Evolutionary conservation across 2,888 invertebrate species (phyloP).

Genomic region (Chalcis sispes): DNA sequence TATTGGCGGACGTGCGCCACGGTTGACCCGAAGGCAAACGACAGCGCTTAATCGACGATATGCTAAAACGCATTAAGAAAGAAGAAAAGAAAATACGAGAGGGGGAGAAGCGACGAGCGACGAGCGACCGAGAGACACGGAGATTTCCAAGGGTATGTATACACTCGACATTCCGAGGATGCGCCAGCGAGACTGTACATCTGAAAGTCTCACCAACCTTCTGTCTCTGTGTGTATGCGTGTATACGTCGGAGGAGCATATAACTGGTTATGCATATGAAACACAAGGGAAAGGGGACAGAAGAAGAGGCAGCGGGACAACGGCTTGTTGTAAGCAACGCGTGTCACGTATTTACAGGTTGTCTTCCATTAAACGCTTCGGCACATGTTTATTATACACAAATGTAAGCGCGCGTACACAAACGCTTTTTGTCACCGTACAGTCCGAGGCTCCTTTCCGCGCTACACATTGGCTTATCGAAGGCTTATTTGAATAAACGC

Average conservation of each 20-base stretch:
- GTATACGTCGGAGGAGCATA: constrained; percentile 24
- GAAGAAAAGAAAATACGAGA: too few species aligned
- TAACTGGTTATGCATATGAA: constrained; percentile 70
- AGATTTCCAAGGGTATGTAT: background rate
- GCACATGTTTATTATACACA: background rate
- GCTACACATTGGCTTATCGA: constrained; percentile 19
- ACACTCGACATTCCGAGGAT: constrained; percentile 30
- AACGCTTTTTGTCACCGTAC: background rate
- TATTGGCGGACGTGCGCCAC: constrained; percentile 23
- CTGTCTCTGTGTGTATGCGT: too few species aligned
- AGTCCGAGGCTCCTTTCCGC: too few species aligned
- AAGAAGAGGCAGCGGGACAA: too few species aligned
- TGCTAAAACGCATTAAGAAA: constrained; percentile 21
- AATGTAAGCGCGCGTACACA: background rate
- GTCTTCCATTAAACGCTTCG: constrained; percentile 33
- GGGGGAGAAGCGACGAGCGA: background rate
- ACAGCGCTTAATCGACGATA: constrained; percentile 28
- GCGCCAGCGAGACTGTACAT: constrained; percentile 2
- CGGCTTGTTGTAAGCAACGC: constrained; percentile 16
- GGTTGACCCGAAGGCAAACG: constrained; percentile 26
- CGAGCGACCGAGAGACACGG: background rate
- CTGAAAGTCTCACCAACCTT: too few species aligned
- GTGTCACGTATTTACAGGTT: constrained; percentile 68
- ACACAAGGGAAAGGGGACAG: background rate
- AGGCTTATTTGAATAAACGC: constrained; percentile 25